These are phyloP conservation scores for Cyphomyrus plagiostoma DNA, from an alignment of 2,113 vertebrate species.

Conservation along the genomic window DNA sequence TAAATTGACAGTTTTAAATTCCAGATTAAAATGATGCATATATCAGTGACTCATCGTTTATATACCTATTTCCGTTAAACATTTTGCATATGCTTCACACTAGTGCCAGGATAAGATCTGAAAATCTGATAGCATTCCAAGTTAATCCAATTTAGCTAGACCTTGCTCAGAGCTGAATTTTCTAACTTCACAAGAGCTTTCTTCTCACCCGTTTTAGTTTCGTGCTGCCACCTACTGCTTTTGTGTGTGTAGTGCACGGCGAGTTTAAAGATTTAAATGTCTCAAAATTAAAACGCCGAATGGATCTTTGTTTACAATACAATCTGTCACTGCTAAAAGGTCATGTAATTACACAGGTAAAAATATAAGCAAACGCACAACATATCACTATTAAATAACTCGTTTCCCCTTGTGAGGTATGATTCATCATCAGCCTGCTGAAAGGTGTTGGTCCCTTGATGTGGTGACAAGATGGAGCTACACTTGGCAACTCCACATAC, in stretches of 20 bases:
- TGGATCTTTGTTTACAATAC: not conserved
- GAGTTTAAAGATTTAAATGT: not conserved
- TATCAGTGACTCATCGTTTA: not conserved
- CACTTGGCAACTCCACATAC: not conserved
- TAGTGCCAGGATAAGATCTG: not conserved
- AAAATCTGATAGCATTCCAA: not conserved
- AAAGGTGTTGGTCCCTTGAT: not conserved
- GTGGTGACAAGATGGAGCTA: not conserved
- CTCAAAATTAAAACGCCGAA: not conserved
- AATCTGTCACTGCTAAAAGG: not conserved
- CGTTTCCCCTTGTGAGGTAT: not conserved
- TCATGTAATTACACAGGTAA: not conserved
- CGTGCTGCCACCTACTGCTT: constrained; percentile 48
- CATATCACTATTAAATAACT: not conserved
- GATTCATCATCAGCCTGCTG: not conserved
- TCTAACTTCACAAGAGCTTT: not conserved
- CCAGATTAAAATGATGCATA: not conserved
- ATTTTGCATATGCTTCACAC: not conserved
- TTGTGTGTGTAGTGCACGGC: not conserved
- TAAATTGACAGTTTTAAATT: not conserved
- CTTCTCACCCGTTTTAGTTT: not conserved
- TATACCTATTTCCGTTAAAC: not conserved
- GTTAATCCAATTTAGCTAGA: not conserved
- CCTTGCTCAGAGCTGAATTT: not conserved
- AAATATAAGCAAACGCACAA: not conserved